Conservation (phyloP, 2,888 invertebrate genomes). For the Bombylius discolor region DNA sequence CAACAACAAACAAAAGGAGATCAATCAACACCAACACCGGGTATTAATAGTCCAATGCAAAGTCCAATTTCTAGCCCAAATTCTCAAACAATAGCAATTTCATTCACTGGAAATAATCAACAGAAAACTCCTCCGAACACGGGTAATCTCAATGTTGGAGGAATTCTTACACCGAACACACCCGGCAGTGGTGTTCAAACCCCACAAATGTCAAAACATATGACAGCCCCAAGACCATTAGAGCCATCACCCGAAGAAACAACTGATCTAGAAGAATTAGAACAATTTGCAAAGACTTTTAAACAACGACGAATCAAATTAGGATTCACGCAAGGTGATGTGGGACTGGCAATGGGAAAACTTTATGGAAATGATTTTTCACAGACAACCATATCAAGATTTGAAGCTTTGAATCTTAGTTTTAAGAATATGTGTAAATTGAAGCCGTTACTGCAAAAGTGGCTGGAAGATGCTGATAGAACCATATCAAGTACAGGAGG, state of each 20-base stretch:
- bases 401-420: slow-evolving; percentile 94
- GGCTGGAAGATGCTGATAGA: slow-evolving; percentile 91
- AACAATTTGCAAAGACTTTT: slow-evolving; percentile 97
- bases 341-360: slow-evolving; percentile 96
- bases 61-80: slow-evolving; percentile 33
- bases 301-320: slow-evolving; percentile 94
- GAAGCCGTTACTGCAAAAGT: slow-evolving; percentile 92
- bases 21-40: slow-evolving; percentile 29
- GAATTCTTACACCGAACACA: slow-evolving; percentile 45
- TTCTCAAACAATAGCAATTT: slow-evolving; percentile 13
- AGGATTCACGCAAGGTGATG: slow-evolving; percentile 98
- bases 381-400: slow-evolving; percentile 96
- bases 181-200: slow-evolving; percentile 42
- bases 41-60: slow-evolving; percentile 21
- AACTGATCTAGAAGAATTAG: slow-evolving; percentile 92
- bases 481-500: slow-evolving; percentile 58
- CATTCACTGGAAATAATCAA: slow-evolving; percentile 25
- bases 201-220: slow-evolving; percentile 41
- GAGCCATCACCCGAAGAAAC: slow-evolving; percentile 87
- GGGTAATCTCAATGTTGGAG: slow-evolving; percentile 31
- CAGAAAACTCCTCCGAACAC: slow-evolving; percentile 43
- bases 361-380: slow-evolving; percentile 98
- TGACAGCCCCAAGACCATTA: slow-evolving; percentile 49
- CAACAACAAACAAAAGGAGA: slow-evolving; percentile 40
- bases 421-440: slow-evolving; percentile 99